Conservation (phyloP, 1,140 invertebrate species). For the Hylaeus volcanicus region DNA sequence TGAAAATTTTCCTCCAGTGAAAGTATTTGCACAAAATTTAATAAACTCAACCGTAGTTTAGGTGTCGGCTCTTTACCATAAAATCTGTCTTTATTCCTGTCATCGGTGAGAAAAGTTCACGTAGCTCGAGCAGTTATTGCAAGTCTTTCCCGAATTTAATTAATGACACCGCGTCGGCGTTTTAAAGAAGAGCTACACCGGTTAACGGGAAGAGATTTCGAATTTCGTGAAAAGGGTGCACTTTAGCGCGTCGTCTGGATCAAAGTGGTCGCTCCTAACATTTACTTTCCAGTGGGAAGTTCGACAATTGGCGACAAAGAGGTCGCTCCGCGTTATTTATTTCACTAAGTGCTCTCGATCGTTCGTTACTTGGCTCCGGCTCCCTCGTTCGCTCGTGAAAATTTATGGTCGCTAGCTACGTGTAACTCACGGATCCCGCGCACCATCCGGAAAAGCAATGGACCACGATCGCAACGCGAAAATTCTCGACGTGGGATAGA, state of each 20-base stretch:
- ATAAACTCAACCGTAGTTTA: too few relatives aligned
- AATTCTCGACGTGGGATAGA: conserved; percentile 43
- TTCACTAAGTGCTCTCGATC: conserved; percentile 79
- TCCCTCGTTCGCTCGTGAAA: conserved; percentile 67
- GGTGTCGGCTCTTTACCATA: too few relatives aligned
- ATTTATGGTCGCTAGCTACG: conserved; percentile 57
- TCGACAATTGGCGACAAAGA: conserved; percentile 79
- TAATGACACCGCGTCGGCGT: not conserved
- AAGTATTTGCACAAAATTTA: too few relatives aligned
- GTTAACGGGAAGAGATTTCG: conserved; percentile 9
- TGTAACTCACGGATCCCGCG: conserved; percentile 58
- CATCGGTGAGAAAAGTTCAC: not conserved
- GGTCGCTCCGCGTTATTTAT: conserved; percentile 77
- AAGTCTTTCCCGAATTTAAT: not conserved
- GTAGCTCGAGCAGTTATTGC: not conserved
- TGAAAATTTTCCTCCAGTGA: too few relatives aligned
- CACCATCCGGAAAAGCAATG: conserved; percentile 44
- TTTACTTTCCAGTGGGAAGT: conserved; percentile 71
- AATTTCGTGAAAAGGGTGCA: conserved; percentile 25
- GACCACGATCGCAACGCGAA: conserved; percentile 52
- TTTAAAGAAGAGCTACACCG: not conserved
- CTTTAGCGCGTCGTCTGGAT: conserved; percentile 42
- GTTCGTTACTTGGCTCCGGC: conserved; percentile 74
- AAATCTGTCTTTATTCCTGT: not conserved
- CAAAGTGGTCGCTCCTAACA: conserved; percentile 60